Percentiles rank a stretch among this genome's conserved stretches.
These are phyloP conservation scores for Alosa sapidissima DNA, from an alignment of 2,797 vertebrate species.

Conservation along the genomic window DNA sequence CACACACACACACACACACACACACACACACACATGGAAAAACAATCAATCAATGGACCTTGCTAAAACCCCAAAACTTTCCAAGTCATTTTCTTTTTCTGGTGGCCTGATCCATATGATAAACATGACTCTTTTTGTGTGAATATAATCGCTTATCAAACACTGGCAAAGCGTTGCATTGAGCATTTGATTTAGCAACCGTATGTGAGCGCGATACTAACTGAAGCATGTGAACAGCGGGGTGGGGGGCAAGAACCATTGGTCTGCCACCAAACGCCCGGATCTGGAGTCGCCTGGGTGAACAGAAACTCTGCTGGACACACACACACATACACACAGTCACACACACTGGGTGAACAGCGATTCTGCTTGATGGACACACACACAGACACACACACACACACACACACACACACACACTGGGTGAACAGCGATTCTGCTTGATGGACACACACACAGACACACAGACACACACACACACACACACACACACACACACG, in stretches of 20 bases:
- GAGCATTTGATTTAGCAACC: neutral
- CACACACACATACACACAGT: neutral
- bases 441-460: neutral
- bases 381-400: neutral
- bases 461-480: neutral
- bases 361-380: neutral
- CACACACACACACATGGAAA: neutral
- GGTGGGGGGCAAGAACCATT: neutral
- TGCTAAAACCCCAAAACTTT: too few relatives aligned
- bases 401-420: neutral
- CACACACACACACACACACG: neutral
- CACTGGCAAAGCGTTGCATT: neutral
- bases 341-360: neutral
- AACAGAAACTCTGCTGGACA: neutral
- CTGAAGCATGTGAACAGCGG: neutral
- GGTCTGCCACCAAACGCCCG: neutral
- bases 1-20: constrained; percentile 15
- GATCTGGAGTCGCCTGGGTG: neutral
- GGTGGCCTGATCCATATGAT: neutral
- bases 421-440: neutral
- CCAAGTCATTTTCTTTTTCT: too few relatives aligned
- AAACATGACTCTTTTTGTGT: neutral
- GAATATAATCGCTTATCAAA: neutral
- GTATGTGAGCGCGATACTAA: neutral
- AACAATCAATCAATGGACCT: too few relatives aligned